Conservation (phyloP, 2,113 vertebrate species). For the Meriones unguiculatus region DNA sequence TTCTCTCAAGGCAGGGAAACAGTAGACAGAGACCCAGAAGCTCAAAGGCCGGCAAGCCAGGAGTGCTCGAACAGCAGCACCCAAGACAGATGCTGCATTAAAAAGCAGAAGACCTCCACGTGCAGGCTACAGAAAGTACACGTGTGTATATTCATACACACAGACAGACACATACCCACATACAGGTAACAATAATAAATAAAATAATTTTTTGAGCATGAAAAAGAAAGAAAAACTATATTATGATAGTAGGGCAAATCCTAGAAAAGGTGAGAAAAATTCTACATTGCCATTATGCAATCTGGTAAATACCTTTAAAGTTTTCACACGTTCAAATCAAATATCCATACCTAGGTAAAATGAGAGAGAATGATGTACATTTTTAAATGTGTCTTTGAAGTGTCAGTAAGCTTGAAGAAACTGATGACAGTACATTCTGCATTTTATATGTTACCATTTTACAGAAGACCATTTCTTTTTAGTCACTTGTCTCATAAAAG, state of each 20-base stretch:
- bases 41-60: background rate
- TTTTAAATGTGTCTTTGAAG: background rate
- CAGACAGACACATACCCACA: background rate
- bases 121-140: too few relatives aligned
- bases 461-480: background rate
- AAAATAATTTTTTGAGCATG: background rate
- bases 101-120: too few relatives aligned
- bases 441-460: background rate
- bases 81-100: too few relatives aligned
- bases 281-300: background rate
- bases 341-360: constrained; percentile 28
- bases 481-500: constrained; percentile 36
- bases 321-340: background rate
- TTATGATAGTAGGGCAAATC: background rate
- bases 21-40: background rate
- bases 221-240: background rate
- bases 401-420: background rate
- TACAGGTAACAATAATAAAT: background rate
- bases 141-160: too few relatives aligned
- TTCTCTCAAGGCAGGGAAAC: background rate
- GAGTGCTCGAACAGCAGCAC: background rate
- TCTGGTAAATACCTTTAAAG: background rate
- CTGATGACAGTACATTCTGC: background rate
- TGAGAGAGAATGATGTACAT: background rate
- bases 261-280: constrained; percentile 25